Conservation (phyloP, 1,140 invertebrate species). For the Macrobrachium rosenbergii region DNA sequence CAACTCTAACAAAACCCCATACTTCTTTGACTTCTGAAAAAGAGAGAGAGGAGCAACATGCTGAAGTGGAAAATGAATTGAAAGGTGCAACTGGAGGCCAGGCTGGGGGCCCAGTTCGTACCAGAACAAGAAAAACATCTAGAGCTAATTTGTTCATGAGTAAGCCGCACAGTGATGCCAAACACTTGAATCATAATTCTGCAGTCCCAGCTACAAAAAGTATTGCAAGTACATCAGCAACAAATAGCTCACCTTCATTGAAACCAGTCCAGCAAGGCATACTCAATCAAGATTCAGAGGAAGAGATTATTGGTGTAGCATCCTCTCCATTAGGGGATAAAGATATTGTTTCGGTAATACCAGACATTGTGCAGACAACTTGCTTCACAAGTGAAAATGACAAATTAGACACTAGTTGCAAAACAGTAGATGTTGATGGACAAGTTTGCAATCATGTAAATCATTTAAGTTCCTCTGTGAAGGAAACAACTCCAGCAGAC, state of each 20-base stretch:
- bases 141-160: constrained; percentile 52
- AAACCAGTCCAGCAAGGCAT: too few relatives aligned
- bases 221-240: too few relatives aligned
- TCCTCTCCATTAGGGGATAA: too few relatives aligned
- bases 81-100: constrained; percentile 46
- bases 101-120: constrained; percentile 53
- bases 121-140: constrained; percentile 48
- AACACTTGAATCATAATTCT: neutral
- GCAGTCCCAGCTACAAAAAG: neutral
- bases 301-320: too few relatives aligned
- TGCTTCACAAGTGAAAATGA: constrained; percentile 30
- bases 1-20: constrained; percentile 16
- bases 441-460: constrained; percentile 57
- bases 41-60: constrained; percentile 36
- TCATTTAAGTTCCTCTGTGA: constrained; percentile 46
- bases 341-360: too few relatives aligned
- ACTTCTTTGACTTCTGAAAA: constrained; percentile 30
- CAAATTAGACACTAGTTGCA: constrained; percentile 18
- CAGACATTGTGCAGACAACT: constrained; percentile 9
- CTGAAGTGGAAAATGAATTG: constrained; percentile 45
- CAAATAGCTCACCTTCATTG: too few relatives aligned
- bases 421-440: constrained; percentile 6
- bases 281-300: too few relatives aligned
- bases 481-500: constrained; percentile 36
- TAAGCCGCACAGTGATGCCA: constrained; percentile 34